Base-by-base conservation (phyloP, 2,113 vertebrate species). In the Aldabrachelys gigantea region DNA sequence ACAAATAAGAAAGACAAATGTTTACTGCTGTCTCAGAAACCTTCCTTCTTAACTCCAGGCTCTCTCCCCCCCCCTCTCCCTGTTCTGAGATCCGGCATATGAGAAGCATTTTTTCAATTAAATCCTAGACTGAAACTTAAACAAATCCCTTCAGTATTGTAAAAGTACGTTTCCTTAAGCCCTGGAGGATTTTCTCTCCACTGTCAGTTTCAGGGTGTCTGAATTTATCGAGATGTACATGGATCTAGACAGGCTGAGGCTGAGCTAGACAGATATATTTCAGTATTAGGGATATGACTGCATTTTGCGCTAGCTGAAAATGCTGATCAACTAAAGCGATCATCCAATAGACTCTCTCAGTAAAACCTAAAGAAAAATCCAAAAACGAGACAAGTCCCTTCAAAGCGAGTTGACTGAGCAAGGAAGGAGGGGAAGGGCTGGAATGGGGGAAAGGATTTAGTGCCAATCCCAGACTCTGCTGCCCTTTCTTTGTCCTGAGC, bases 91-190 rank as follows among this genome's bases (percentile, higher is more conserved):
- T 90, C 62, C n/a, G 13, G 88, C 89, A 72, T 62, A 84, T 91
- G 96, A 85, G 88, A 96, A 96, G 89, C 12, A 57, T 94, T 82
- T 90, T 95, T 95, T 91, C 92, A 84, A 79, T 95, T 96, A 96
- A 86, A 87, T 24, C 52, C 56, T 83, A 91, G 96, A 92, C 85
- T 80, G 92, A 92, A 95, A 91, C 56, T 90, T 69, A 95, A 97
- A 96, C 97, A 97, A 95, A 96, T 93, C 91, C 94, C 89, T 90
- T 35, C 85, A 89, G 91, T 87, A 91, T 93, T 98, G 94, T 96
- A 96, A 92, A 96, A 96, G 92, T 90, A 84, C 72, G 84, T 97
- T 95, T 97, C 89, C 91, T 96, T 95, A 96, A 95, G 93, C 94
- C 95, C 90, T 4, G 91, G 92, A 96, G 96, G 96, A 96, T 95